Evolutionary conservation across 1,140 invertebrate species (phyloP).

Genomic region (Trichonephila clavata): DNA sequence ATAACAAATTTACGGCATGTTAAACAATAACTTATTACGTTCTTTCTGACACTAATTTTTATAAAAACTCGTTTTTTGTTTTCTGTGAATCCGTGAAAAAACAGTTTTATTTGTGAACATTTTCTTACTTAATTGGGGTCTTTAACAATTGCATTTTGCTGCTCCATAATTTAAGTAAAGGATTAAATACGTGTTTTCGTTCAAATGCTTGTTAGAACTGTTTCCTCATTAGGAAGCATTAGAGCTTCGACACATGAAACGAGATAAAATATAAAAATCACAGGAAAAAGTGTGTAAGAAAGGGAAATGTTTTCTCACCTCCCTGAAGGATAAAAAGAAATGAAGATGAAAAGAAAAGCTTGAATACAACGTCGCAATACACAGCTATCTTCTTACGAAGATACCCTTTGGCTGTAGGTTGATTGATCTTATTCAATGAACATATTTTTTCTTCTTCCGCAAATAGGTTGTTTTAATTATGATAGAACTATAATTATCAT

Average conservation of each 20-base stretch:
- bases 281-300: background rate
- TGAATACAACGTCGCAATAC: background rate
- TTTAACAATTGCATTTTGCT: background rate
- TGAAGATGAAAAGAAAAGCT: background rate
- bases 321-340: background rate
- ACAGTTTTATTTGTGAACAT: background rate
- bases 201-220: background rate
- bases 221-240: background rate
- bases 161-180: background rate
- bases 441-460: background rate
- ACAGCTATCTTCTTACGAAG: background rate
- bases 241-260: background rate
- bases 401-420: conserved; percentile 25
- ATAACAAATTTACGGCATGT: background rate
- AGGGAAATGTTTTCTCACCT: background rate
- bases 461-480: background rate
- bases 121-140: background rate
- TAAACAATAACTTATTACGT: background rate
- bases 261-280: background rate
- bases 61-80: background rate
- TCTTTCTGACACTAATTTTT: background rate
- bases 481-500: background rate
- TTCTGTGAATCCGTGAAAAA: background rate
- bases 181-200: background rate
- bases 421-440: background rate